Percentiles rank a stretch among this genome's conserved stretches.
phyloP scores from a whole-genome alignment of 2,888 invertebrate genomes.

The Caenorhabditis angaria region DNA sequence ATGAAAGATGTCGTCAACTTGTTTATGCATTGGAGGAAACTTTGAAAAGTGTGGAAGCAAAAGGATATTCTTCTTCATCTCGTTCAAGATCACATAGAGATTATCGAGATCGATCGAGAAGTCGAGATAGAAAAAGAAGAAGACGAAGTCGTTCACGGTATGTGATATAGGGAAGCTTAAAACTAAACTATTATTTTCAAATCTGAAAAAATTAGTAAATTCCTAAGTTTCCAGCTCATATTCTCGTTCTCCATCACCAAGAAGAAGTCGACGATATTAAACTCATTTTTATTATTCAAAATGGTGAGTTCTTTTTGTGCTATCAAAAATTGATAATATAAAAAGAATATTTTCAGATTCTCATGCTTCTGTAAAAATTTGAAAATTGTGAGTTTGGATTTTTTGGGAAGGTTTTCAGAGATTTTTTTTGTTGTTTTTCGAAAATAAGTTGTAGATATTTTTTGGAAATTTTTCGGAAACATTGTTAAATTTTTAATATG shows the following conservation, averaged over 20 bases:
- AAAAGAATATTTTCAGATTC: too few relatives aligned
- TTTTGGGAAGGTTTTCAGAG: too few relatives aligned
- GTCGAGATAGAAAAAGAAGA: conserved; percentile 53
- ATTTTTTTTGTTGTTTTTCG: too few relatives aligned
- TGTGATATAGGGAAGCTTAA: conserved; percentile 2
- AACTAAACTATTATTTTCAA: background rate
- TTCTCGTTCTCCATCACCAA: conserved; percentile 44
- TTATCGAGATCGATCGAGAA: conserved; percentile 45
- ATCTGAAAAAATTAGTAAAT: too few relatives aligned
- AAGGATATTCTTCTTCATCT: conserved; percentile 74
- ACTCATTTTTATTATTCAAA: too few relatives aligned
- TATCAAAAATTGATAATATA: too few relatives aligned
- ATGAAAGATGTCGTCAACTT: conserved; percentile 96
- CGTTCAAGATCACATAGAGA: conserved; percentile 14
- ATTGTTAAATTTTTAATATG: too few relatives aligned
- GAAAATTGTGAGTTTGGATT: too few relatives aligned
- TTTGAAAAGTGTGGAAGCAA: conserved; percentile 93
- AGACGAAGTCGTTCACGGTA: conserved; percentile 48
- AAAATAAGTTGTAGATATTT: too few relatives aligned
- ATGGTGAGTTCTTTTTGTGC: too few relatives aligned
- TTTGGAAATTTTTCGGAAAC: too few relatives aligned
- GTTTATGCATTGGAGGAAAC: conserved; percentile 97
- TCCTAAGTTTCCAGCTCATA: conserved; percentile 38
- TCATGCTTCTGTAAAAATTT: too few relatives aligned
- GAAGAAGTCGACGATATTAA: conserved; percentile 30